Percentiles rank a stretch among this genome's conserved stretches.
These are phyloP conservation scores for Timema cristinae DNA, from an alignment of 2,888 invertebrate genomes.

Conservation along the genomic window DNA sequence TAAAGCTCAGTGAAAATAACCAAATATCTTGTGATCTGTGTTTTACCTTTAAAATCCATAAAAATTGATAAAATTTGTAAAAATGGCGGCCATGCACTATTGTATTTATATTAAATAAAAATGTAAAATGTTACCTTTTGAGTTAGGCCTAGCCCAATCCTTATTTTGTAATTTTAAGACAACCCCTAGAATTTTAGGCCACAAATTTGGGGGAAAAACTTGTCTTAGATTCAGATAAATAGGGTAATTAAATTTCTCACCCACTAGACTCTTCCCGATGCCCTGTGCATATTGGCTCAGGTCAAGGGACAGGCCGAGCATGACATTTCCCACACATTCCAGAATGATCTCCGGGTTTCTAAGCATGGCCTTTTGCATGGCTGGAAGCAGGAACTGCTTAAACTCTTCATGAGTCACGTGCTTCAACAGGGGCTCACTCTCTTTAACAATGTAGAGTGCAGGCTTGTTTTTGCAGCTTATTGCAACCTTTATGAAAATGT, in stretches of 20 bases:
- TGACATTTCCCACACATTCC: constrained; percentile 71
- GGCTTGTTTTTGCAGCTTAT: constrained; percentile 75
- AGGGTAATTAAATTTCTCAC: constrained; percentile 47
- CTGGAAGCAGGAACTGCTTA: constrained; percentile 69
- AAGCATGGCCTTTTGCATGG: constrained; percentile 85
- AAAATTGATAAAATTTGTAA: too few species aligned
- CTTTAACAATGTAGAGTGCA: constrained; percentile 60
- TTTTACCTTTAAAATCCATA: too few species aligned
- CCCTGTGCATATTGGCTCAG: constrained; percentile 73
- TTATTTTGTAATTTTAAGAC: too few species aligned
- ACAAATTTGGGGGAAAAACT: too few species aligned
- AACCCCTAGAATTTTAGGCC: too few species aligned
- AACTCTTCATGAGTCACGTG: constrained; percentile 64
- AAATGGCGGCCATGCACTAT: too few species aligned
- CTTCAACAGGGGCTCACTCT: constrained; percentile 62
- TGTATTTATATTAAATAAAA: too few species aligned
- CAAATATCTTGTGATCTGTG: too few species aligned
- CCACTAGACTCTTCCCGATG: constrained; percentile 76
- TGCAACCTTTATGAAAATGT: constrained; percentile 70
- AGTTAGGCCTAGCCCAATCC: too few species aligned
- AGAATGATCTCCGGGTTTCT: constrained; percentile 92
- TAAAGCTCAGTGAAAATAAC: too few species aligned
- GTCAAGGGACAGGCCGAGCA: constrained; percentile 67
- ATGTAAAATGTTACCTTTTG: too few species aligned
- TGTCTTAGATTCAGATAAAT: background rate